Percentiles rank a stretch among this genome's conserved stretches.
phyloP scores from a whole-genome alignment of 2,113 vertebrate genomes.

The Lucifuga dentata region DNA sequence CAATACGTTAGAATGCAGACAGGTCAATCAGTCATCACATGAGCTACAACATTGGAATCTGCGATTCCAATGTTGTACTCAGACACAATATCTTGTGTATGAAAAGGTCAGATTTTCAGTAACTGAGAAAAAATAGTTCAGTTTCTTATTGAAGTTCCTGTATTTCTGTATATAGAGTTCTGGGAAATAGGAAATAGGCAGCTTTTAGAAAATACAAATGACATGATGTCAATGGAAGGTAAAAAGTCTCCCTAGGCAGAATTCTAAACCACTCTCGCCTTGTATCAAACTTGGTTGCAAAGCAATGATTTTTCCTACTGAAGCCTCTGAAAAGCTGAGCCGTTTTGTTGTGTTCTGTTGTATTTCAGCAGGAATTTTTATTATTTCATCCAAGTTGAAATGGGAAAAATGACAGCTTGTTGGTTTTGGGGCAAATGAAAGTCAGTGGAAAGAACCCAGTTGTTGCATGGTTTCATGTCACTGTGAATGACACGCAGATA shows the following conservation, averaged over 20 bases:
- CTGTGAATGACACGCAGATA: constrained; percentile 39
- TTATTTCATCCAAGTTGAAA: constrained; percentile 27
- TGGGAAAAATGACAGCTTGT: constrained; percentile 36
- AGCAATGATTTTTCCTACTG: constrained; percentile 26
- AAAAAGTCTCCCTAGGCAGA: constrained; percentile 42
- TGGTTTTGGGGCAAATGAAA: constrained; percentile 44
- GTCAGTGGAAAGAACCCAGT: constrained; percentile 48
- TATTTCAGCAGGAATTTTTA: constrained; percentile 38
- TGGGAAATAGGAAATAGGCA: constrained; percentile 8
- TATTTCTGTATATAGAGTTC: background rate
- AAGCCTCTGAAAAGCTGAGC: constrained; percentile 27
- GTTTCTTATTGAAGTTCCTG: background rate
- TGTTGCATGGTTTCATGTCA: constrained; percentile 33
- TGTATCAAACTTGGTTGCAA: constrained; percentile 39
- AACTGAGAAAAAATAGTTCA: constrained; percentile 4
- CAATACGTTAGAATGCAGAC: constrained; percentile 42
- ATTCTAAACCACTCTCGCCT: constrained; percentile 35
- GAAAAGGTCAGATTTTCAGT: constrained; percentile 48
- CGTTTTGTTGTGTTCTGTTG: constrained; percentile 27
- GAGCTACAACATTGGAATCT: constrained; percentile 10
- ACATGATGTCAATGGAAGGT: constrained; percentile 32
- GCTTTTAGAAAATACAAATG: constrained; percentile 26
- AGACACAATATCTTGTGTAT: constrained; percentile 26
- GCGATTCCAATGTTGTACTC: constrained; percentile 15
- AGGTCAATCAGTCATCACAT: constrained; percentile 49